Evolutionary conservation across 1,140 invertebrate genomes (phyloP), one percentile per base, ranked within the genome.

Genomic region (Pomacea maculata): DNA sequence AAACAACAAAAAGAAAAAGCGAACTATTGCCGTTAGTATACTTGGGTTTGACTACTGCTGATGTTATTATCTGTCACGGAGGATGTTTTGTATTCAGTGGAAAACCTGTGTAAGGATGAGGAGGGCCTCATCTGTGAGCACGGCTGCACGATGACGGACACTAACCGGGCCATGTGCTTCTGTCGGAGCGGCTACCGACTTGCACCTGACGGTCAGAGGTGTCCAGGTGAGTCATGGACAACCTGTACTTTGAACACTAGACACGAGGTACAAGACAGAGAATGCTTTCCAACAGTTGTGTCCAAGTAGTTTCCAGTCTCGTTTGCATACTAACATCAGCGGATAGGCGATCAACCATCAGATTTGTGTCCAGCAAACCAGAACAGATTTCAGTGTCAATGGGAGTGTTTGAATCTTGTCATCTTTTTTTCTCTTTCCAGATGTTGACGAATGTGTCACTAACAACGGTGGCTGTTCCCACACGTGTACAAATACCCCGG

Each of bases 401-500:
- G 21, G 8, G 15, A 2, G 57, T 6, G 15, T 61, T 17, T 11
- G 4, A 61, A 61, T 79, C 8, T 9, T 9, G 19, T 34, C n/a
- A 10, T 54, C 45, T 68, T 68, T 67, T 9, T 52, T 21, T 79
- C 1, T 70, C 6, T 65, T 73, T 63, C n/a, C 68, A 82, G 81
- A 79, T 29, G 78, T 79, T 17, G 55, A 82, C 72, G 80, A 82
- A 65, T 82, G 80, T 71, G 21, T 8, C 11, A 21, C 64, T 29
- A 65, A 21, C 10, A 34, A 14, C 17, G 65, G 52, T 6, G 17
- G 21, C 9, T 85, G 84, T 73, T 54, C 29, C 21, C 82, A 83
- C 52, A 54, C n/a, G 8, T 85, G 84, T 74, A 57, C 25, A 0
- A 83, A 85, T 67, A 74, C 76, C 8, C 29, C 54, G 9, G 84